Evolutionary conservation across 2,797 vertebrate species (phyloP).

Genomic region (Apodemus agrarius): DNA sequence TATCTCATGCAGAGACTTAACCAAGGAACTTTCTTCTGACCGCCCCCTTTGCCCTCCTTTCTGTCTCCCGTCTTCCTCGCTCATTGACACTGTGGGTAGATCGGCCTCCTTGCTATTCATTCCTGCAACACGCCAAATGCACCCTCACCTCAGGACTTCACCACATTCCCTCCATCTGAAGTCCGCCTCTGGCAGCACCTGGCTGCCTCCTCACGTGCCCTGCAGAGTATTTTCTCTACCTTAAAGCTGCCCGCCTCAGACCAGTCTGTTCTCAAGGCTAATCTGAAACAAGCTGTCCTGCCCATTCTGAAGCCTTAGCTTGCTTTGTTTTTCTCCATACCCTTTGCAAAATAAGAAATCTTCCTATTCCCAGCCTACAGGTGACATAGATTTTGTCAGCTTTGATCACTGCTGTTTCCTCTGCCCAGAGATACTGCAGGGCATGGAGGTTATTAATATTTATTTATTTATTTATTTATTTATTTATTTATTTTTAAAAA

Average conservation of each 20-base stretch:
- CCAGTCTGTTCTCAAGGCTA: not conserved
- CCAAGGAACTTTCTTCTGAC: too few species aligned
- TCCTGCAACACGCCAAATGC: not conserved
- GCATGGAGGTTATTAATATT: not conserved
- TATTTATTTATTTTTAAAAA: too few species aligned
- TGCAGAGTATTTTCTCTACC: not conserved
- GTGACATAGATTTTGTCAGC: not conserved
- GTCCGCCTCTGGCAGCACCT: not conserved
- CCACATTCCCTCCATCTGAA: not conserved
- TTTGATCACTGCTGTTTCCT: not conserved
- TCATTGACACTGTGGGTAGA: not conserved
- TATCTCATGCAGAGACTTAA: not conserved
- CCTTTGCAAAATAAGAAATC: not conserved
- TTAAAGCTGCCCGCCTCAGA: not conserved
- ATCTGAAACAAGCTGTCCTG: too few species aligned
- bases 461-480: not conserved
- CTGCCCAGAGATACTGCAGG: not conserved
- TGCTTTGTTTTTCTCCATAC: not conserved
- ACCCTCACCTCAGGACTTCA: not conserved
- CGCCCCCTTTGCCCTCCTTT: not conserved
- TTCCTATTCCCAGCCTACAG: not conserved
- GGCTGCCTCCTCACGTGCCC: not conserved
- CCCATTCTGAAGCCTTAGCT: not conserved
- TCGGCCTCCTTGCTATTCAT: not conserved
- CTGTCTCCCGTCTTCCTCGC: not conserved